Evolutionary conservation across 2,797 vertebrate genomes (phyloP), one percentile per base, ranked within the genome.

Genomic region (Enteromius thamalakanensis): DNA sequence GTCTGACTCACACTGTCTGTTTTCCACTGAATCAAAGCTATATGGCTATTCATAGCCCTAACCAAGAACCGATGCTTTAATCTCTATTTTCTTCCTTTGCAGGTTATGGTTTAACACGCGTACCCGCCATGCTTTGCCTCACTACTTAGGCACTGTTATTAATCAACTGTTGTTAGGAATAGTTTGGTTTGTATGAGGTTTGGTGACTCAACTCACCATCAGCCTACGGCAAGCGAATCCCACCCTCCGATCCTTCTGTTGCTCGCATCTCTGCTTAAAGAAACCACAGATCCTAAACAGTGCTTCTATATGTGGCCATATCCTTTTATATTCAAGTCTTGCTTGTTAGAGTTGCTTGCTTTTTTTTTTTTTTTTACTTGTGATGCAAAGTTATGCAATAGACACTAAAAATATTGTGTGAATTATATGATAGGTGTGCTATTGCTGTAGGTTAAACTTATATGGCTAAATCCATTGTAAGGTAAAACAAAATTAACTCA

Each of bases 21-120:
- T 71, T 69, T 58, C 55, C 42, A 58, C 45, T 49, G 55, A 77
- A 81, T 81, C 84, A 82, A 82, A 81, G 72, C 67, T 42, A 29
- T 55, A 64, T 40, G 55, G 32, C 68, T 82, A 85, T 81, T 77
- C 49, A 37, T 60, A 76, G 79, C 74, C 51, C 49, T 67, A 42
- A 45, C 49, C 29, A 55, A 53, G 47, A 58, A 45, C 37, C 42
- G 72, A 40, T 10, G 34, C 76, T 85, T 64, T 51, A 70, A 71
- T 49, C 47, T 76, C n/a, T 19, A 42, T 76, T 85, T 9, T 79
- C 7, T 45, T 15, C 49, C 8, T 1, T 60, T 23, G 7, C 42
- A 51, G 47, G 58, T 51, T 65, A 47, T 49, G 53, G 42, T 74
- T 51, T 65, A 23, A 9, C 4, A 1, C 6, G 10, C 8, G 9